phyloP scores from a whole-genome alignment of 2,888 invertebrate species.

The Autographa gamma region DNA sequence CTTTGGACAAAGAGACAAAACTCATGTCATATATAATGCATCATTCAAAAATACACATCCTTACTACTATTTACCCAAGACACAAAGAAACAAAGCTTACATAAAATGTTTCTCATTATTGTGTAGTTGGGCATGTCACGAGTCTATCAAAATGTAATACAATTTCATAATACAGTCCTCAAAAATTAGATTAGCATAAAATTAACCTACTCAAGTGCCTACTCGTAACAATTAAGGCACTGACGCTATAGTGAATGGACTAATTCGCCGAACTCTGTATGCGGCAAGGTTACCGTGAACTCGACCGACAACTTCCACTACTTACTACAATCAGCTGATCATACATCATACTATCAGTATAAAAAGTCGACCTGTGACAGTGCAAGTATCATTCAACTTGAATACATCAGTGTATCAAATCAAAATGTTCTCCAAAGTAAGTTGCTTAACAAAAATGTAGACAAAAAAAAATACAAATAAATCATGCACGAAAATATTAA shows the following conservation, averaged over 20 bases:
- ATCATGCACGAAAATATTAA: constrained; percentile 50
- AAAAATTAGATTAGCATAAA: constrained; percentile 24
- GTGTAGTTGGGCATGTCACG: background rate
- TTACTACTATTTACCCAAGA: too few relatives aligned
- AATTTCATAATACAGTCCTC: background rate
- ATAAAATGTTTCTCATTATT: background rate
- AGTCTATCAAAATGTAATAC: background rate
- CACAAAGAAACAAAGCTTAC: background rate
- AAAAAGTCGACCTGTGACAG: constrained; percentile 66
- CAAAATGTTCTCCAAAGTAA: constrained; percentile 65
- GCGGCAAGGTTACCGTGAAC: constrained; percentile 50
- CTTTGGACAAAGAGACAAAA: too few relatives aligned
- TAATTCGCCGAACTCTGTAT: constrained; percentile 36
- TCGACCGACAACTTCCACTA: constrained; percentile 67
- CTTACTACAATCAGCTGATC: constrained; percentile 61
- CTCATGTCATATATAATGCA: too few relatives aligned
- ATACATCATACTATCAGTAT: constrained; percentile 64
- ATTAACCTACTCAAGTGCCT: constrained; percentile 5
- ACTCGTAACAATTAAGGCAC: constrained; percentile 11
- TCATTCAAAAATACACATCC: too few relatives aligned
- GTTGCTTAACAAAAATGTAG: constrained; percentile 8
- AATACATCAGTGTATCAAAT: constrained; percentile 60
- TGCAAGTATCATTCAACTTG: constrained; percentile 60
- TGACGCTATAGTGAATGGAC: constrained; percentile 49
- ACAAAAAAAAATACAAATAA: background rate